Percentiles rank a stretch among this genome's conserved stretches.
Conservation (phyloP, 2,113 vertebrate species). For the Orcinus orca region DNA sequence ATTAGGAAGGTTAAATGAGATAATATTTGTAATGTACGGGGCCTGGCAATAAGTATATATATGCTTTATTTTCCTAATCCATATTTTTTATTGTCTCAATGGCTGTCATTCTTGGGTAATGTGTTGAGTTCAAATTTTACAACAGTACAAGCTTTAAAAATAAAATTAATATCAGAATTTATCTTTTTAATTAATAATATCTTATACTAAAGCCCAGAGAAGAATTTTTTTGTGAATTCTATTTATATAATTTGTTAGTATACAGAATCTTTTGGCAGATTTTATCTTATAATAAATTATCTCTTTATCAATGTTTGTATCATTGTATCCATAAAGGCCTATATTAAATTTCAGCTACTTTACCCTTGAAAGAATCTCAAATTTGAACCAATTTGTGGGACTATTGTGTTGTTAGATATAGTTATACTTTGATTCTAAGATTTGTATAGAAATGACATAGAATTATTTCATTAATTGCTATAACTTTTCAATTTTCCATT, state of each 20-base stretch:
- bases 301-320: neutral
- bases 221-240: neutral
- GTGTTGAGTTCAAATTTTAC: neutral
- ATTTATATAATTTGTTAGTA: neutral
- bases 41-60: neutral
- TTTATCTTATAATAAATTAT: neutral
- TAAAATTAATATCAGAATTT: neutral
- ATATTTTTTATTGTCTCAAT: neutral
- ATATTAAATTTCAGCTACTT: slow-evolving; percentile 1
- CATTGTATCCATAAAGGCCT: neutral
- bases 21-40: neutral
- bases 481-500: neutral
- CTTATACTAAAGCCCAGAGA: neutral
- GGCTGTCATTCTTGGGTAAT: neutral
- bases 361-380: neutral
- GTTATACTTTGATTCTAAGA: neutral
- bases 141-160: neutral
- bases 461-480: neutral
- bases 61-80: neutral
- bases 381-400: neutral
- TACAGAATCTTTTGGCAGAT: neutral
- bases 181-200: neutral
- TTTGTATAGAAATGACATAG: neutral
- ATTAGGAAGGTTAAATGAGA: neutral
- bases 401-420: neutral